phyloP scores from a whole-genome alignment of 2,113 vertebrate species.

The Notothenia rossii region DNA sequence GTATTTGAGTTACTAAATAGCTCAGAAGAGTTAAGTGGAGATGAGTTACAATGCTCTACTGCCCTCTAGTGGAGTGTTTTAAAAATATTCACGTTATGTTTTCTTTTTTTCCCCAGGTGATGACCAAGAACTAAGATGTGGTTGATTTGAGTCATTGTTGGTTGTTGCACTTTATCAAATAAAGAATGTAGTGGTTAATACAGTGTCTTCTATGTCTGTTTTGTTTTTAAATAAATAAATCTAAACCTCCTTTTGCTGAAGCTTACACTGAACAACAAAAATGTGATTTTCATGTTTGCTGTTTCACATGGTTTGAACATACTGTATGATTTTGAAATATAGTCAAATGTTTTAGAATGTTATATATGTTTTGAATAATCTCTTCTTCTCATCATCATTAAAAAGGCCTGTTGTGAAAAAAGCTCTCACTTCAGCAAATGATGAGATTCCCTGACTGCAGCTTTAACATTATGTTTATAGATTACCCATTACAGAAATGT shows the following conservation, averaged over 20 bases:
- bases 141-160: background rate
- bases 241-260: background rate
- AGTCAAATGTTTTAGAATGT: background rate
- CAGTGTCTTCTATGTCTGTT: slow-evolving; percentile 1
- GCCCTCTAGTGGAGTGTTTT: background rate
- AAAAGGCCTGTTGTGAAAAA: background rate
- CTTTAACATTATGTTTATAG: background rate
- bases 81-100: background rate
- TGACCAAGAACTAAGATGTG: slow-evolving; percentile 74
- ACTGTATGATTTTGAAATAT: background rate
- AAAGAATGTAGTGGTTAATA: slow-evolving; percentile 18
- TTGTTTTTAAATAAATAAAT: background rate
- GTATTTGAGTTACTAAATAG: background rate
- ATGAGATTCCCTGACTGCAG: background rate
- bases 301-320: background rate
- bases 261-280: background rate
- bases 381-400: background rate
- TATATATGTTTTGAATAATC: background rate
- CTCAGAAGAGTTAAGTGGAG: background rate
- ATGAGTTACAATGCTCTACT: background rate
- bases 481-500: background rate
- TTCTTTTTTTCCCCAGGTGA: slow-evolving; percentile 71
- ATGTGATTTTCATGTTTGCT: background rate
- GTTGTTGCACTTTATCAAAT: slow-evolving; percentile 39
- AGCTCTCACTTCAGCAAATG: background rate